These are phyloP conservation scores for Percina caprodes DNA, from an alignment of 2,113 vertebrate species.

Conservation along the genomic window DNA sequence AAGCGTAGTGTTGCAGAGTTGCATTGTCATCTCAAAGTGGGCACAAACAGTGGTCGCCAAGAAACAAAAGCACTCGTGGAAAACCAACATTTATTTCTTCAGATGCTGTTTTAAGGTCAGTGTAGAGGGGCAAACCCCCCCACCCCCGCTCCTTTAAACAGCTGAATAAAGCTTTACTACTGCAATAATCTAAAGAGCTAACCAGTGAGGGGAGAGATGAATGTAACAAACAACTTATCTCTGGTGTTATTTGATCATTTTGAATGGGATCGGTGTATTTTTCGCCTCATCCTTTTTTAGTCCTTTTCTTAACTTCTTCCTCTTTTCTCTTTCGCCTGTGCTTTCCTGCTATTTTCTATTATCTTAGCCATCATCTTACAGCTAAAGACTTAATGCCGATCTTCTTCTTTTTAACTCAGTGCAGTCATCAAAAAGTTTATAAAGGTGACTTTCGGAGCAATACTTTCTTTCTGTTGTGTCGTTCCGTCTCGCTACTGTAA, in stretches of 20 bases:
- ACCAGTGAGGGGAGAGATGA: slow-evolving; percentile 56
- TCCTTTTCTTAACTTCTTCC: neutral
- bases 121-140: neutral
- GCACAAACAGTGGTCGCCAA: neutral
- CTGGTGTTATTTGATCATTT: slow-evolving; percentile 5
- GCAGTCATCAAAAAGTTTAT: slow-evolving; percentile 43
- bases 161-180: slow-evolving; percentile 55
- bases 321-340: neutral
- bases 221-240: slow-evolving; percentile 56
- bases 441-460: slow-evolving; percentile 75
- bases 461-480: slow-evolving; percentile 56
- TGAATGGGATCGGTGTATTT: slow-evolving; percentile 18
- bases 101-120: slow-evolving; percentile 16
- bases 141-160: slow-evolving; percentile 5
- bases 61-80: neutral
- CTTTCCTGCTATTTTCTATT: slow-evolving; percentile 27
- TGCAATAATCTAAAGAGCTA: slow-evolving; percentile 66
- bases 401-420: slow-evolving; percentile 54
- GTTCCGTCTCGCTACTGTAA: slow-evolving; percentile 63
- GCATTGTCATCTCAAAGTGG: neutral
- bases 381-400: slow-evolving; percentile 49
- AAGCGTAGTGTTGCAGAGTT: neutral
- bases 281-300: neutral
- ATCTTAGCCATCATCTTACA: slow-evolving; percentile 30
- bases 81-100: neutral